Base-by-base conservation (phyloP, 2,113 vertebrate species). In the Nettapus auritus region DNA sequence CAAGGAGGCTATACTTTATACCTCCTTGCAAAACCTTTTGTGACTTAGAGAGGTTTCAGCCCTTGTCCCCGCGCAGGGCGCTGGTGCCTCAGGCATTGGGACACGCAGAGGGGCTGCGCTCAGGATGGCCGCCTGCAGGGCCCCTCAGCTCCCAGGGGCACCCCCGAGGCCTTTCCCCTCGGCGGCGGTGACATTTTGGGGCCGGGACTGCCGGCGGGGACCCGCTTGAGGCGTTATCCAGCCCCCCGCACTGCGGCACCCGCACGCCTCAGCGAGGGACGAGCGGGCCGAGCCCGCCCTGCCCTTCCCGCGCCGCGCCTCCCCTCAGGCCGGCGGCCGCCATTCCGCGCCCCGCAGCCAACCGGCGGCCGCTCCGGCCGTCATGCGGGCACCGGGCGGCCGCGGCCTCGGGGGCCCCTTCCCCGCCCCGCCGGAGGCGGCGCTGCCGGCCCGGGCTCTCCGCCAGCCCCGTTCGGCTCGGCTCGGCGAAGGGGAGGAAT, bases 41-140 rank as follows among this genome's bases (percentile, higher is more conserved):
- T 0, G 16, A 18, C 23, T 16, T 4, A 1, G 36, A 4, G 21
- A 0, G 11, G 3, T 11, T 29, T 29, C 63, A 1, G 1, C 9
- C 1, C 2, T 44, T 0, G 38, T 5, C 26, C 19, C 2, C 23
- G 33, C 2, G 5, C n/a, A 15, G 6, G 2, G 33, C 2, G 5
- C n/a, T 18, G 6, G 2, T 2, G 29, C 34, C 28, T n/a, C 44
- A 11, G 46, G 46, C 46, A 21, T 4, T 48, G 46, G 46, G 46
- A 11, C 46, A 20, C 11, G 46, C 20, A 22, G 46, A 48, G 46
- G 46, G 46, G 46, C 60, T 20, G 50, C 11, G 25, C 57, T 31
- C 3, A 6, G 3, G 12, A 52, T 12, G 40, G 48, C 11, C 6
- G 53, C 33, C 33, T 1, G 29, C 25, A 2, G 70, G 29, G 75